These are phyloP conservation scores for Hypocryptadius cinnamomeus DNA, from an alignment of 2,113 vertebrate species.

Conservation along the genomic window DNA sequence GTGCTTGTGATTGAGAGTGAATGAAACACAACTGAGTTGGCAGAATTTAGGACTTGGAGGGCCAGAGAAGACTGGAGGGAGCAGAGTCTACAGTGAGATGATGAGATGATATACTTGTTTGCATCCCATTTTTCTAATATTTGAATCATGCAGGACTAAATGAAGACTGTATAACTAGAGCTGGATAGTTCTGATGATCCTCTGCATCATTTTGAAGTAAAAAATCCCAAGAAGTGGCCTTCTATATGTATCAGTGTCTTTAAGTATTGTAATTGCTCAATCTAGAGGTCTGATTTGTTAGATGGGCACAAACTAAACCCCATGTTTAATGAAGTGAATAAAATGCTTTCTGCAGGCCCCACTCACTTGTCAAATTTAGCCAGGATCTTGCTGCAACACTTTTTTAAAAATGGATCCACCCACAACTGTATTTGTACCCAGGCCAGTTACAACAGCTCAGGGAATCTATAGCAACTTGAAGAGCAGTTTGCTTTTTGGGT, in stretches of 20 bases:
- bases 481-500: background rate
- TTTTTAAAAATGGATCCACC: conserved; percentile 38
- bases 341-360: conserved; percentile 24
- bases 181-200: background rate
- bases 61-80: background rate
- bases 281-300: background rate
- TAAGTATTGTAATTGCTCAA: background rate
- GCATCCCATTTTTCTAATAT: background rate
- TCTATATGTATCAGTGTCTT: background rate
- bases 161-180: background rate
- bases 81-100: background rate
- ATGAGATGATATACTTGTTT: background rate
- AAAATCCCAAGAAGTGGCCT: background rate
- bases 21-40: background rate
- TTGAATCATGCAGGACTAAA: background rate
- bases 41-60: background rate
- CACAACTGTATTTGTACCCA: conserved; percentile 19
- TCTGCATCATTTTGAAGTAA: background rate
- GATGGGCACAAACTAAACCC: background rate
- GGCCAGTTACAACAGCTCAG: conserved; percentile 16
- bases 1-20: background rate
- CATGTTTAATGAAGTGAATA: background rate
- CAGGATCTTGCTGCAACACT: background rate
- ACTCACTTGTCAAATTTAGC: conserved; percentile 36
- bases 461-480: conserved; percentile 16